A percentile compares a stretch with the other conserved stretches of the same genome.
Conservation (phyloP, 2,888 invertebrate genomes). For the Heteromyza rotundicornis region DNA sequence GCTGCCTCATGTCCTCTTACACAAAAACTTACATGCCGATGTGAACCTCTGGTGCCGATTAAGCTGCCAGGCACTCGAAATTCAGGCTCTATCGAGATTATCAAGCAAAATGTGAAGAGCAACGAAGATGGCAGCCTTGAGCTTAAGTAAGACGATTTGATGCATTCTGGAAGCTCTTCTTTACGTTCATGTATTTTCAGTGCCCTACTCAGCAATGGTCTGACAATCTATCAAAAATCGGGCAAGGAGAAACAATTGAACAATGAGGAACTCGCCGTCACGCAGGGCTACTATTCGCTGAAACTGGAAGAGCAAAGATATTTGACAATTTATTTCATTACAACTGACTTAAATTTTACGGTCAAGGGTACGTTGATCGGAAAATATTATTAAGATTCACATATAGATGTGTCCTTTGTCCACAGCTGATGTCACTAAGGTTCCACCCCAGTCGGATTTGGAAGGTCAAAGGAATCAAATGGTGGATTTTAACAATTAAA, state of each 20-base stretch:
- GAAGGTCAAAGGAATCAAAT: no score
- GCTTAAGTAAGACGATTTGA: slow-evolving; percentile 31
- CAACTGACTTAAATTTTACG: slow-evolving; percentile 48
- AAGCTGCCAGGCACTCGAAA: neutral
- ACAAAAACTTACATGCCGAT: slow-evolving; percentile 48
- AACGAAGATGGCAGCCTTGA: slow-evolving; percentile 46
- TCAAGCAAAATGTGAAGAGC: slow-evolving; percentile 39
- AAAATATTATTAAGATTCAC: slow-evolving; percentile 6
- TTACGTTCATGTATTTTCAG: slow-evolving; percentile 23
- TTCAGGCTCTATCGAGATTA: slow-evolving; percentile 33
- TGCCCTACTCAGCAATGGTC: slow-evolving; percentile 42
- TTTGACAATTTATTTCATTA: slow-evolving; percentile 44
- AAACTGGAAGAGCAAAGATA: slow-evolving; percentile 39
- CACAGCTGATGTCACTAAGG: slow-evolving; percentile 43
- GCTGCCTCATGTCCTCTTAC: slow-evolving; percentile 35
- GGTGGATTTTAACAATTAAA: no score
- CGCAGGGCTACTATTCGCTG: slow-evolving; percentile 30
- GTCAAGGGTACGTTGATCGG: slow-evolving; percentile 34
- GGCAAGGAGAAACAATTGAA: slow-evolving; percentile 27
- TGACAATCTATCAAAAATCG: slow-evolving; percentile 42
- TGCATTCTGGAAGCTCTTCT: neutral
- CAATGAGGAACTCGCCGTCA: slow-evolving; percentile 18
- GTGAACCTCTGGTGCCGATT: slow-evolving; percentile 38
- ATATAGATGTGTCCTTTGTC: slow-evolving; percentile 12
- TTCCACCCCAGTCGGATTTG: no score